phyloP scores from a whole-genome alignment of 1,140 invertebrate genomes.

The Drosophila lowei region DNA sequence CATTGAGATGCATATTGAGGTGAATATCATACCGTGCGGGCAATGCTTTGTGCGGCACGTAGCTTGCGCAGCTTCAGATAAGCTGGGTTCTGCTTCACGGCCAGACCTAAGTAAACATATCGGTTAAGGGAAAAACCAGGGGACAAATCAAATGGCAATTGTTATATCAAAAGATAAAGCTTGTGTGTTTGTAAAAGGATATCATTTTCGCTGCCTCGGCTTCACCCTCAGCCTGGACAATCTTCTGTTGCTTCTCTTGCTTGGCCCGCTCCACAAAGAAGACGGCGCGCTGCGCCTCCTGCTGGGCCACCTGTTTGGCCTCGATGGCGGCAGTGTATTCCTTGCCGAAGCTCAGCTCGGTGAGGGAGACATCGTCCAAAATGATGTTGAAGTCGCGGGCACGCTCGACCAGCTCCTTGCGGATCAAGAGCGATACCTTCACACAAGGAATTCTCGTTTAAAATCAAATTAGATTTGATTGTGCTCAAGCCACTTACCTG shows the following conservation, averaged over 20 bases:
- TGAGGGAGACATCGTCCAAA: conserved; percentile 99
- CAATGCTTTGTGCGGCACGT: conserved; percentile 97
- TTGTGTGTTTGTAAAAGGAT: conserved; percentile 86
- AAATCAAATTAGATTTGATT: conserved; percentile 1
- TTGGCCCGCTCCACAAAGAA: conserved; percentile 99
- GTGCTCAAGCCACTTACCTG: conserved; percentile 87
- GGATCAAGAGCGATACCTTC: conserved; percentile 93
- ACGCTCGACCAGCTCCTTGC: conserved; percentile 96
- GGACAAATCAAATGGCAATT: neutral
- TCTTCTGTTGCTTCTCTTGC: conserved; percentile 99
- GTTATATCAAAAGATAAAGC: neutral
- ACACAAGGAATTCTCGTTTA: conserved; percentile 5
- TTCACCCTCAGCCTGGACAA: conserved; percentile 99
- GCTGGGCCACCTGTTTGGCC: conserved; percentile 99
- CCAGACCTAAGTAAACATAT: conserved; percentile 94
- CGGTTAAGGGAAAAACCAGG: conserved; percentile 87
- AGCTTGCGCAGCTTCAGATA: conserved; percentile 99
- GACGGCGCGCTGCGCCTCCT: conserved; percentile 99
- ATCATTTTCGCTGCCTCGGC: conserved; percentile 98
- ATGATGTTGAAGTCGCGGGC: conserved; percentile 99
- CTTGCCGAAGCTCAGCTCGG: conserved; percentile 99
- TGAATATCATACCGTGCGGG: conserved; percentile 91
- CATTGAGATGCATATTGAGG: conserved; percentile 6
- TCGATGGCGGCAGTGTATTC: conserved; percentile 99
- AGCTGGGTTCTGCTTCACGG: conserved; percentile 97